These are phyloP conservation scores for Eledona agricola DNA, from an alignment of 2,888 invertebrate genomes.

Conservation along the genomic window DNA sequence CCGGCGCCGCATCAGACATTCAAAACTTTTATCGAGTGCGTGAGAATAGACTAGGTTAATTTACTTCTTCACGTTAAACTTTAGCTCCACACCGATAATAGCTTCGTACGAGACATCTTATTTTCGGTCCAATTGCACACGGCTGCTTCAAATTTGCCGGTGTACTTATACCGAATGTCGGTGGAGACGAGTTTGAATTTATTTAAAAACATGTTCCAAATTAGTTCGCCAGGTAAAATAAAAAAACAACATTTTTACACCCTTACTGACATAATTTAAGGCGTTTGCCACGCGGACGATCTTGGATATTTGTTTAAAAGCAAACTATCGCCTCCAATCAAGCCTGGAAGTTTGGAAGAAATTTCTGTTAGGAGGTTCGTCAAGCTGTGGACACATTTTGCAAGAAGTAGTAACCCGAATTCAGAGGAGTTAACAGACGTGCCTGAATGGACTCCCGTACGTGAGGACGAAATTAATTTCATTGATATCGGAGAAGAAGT, in stretches of 20 bases:
- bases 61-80: constrained; percentile 38
- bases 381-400: constrained; percentile 53
- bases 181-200: constrained; percentile 45
- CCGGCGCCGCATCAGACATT: constrained; percentile 34
- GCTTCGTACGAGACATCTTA: constrained; percentile 46
- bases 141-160: constrained; percentile 46
- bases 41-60: not conserved
- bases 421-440: constrained; percentile 30
- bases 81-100: constrained; percentile 51
- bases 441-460: constrained; percentile 49
- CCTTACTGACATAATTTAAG: constrained; percentile 35
- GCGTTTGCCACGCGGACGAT: constrained; percentile 50
- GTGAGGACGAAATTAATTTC: constrained; percentile 43
- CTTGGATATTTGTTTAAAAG: constrained; percentile 48
- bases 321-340: constrained; percentile 31
- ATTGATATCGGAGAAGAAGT: constrained; percentile 52
- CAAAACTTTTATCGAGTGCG: constrained; percentile 40
- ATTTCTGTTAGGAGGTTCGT: constrained; percentile 41
- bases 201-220: constrained; percentile 28
- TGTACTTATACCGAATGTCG: constrained; percentile 54
- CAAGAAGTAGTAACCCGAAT: constrained; percentile 48
- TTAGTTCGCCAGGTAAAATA: constrained; percentile 13
- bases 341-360: constrained; percentile 41
- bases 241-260: not conserved
- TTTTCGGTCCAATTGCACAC: constrained; percentile 17